phyloP scores from a whole-genome alignment of 2,797 vertebrate genomes.

The Halcyon leucocephala region DNA sequence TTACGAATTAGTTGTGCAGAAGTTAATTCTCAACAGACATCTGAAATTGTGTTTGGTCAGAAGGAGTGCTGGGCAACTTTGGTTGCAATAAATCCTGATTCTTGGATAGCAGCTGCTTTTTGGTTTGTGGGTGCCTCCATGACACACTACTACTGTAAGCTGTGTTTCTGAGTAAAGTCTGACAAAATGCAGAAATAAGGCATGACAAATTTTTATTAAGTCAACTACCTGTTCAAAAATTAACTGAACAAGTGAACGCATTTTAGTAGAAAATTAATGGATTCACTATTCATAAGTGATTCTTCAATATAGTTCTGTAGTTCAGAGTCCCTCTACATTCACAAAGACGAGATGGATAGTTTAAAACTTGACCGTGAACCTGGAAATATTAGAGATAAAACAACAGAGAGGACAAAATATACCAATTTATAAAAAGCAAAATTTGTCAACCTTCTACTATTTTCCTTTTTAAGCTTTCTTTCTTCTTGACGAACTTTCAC shows the following conservation, averaged over 20 bases:
- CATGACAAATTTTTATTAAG: neutral
- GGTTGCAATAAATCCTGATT: too few relatives aligned
- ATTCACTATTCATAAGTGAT: neutral
- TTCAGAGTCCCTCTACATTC: neutral
- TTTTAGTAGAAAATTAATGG: neutral
- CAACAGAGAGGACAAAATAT: neutral
- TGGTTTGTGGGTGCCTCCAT: too few relatives aligned
- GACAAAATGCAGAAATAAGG: neutral
- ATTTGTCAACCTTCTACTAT: neutral
- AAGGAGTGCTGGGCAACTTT: too few relatives aligned
- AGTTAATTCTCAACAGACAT: too few relatives aligned
- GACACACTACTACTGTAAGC: neutral
- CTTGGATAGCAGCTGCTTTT: too few relatives aligned
- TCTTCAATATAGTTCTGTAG: neutral
- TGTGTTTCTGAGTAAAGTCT: neutral
- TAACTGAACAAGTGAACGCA: neutral
- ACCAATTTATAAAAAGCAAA: neutral
- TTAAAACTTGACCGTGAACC: neutral
- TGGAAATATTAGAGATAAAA: neutral
- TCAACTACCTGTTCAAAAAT: neutral
- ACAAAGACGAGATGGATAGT: neutral
- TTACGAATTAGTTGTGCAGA: too few relatives aligned
- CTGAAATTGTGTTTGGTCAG: too few relatives aligned
- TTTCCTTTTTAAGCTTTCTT: neutral
- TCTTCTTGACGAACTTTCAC: neutral